phyloP scores from a whole-genome alignment of 2,113 vertebrate genomes.

The Podarcis raffonei region DNA sequence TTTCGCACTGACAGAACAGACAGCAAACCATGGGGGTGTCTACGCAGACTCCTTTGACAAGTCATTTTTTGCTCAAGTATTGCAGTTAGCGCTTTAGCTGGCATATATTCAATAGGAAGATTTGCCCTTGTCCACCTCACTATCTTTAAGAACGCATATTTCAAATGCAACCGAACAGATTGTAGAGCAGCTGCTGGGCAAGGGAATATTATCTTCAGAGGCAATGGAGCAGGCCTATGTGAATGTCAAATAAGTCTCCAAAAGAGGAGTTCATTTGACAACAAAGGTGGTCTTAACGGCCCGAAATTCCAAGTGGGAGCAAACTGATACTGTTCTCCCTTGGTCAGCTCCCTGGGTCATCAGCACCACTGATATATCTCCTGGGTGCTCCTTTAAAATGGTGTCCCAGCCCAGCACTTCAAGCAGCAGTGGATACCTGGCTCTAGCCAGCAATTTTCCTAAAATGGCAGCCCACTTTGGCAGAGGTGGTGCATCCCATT shows the following conservation, averaged over 20 bases:
- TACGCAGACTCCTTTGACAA: not conserved
- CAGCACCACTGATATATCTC: not conserved
- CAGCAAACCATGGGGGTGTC: conserved; percentile 18
- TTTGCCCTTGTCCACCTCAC: not conserved
- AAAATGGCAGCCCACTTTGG: not conserved
- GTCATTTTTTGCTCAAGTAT: not conserved
- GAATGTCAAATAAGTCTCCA: not conserved
- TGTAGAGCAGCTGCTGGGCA: not conserved
- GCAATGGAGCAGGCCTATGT: not conserved
- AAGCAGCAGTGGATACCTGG: not conserved
- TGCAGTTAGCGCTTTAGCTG: not conserved
- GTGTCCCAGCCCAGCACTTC: not conserved
- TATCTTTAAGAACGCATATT: not conserved
- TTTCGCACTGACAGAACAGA: conserved; percentile 20
- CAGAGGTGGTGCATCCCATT: too few relatives aligned
- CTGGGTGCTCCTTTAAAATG: not conserved
- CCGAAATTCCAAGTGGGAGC: not conserved
- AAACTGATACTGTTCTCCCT: not conserved
- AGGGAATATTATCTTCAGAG: not conserved
- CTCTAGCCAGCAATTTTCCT: not conserved
- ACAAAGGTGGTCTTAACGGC: not conserved
- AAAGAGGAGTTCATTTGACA: not conserved
- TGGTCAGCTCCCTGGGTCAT: not conserved
- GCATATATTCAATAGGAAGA: not conserved
- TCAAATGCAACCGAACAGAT: not conserved